Evolutionary conservation across 2,113 vertebrate species (phyloP).

Genomic region (Limanda limanda): DNA sequence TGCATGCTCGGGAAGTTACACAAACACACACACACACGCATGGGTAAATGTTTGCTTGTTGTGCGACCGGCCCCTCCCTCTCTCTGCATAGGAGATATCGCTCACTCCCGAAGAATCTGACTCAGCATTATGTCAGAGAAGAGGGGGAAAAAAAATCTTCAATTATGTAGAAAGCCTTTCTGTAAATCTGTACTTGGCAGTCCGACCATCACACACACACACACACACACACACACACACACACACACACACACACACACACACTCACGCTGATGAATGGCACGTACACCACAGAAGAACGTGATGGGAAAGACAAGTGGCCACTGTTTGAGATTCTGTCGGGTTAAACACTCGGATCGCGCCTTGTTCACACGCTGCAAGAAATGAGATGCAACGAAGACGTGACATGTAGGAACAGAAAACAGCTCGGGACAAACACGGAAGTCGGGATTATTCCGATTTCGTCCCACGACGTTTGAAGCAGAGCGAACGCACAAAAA

Average conservation of each 20-base stretch:
- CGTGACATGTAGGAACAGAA: background rate
- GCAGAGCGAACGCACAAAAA: no score
- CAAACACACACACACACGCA: background rate
- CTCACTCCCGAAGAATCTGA: constrained; percentile 69
- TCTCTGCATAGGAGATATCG: constrained; percentile 55
- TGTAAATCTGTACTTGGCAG: constrained; percentile 77
- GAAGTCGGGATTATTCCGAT: background rate
- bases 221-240: constrained; percentile 1
- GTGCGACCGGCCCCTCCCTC: constrained; percentile 4
- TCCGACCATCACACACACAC: no score
- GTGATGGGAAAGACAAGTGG: constrained; percentile 54
- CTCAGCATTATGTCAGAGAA: constrained; percentile 75
- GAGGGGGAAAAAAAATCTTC: constrained; percentile 63
- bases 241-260: constrained; percentile 29
- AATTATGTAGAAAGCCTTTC: constrained; percentile 84
- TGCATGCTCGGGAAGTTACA: background rate
- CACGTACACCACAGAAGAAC: constrained; percentile 21
- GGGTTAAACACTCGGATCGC: constrained; percentile 42
- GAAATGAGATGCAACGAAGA: background rate
- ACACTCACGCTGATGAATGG: constrained; percentile 28
- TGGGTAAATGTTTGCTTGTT: background rate
- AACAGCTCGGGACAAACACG: background rate
- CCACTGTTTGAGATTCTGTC: constrained; percentile 43
- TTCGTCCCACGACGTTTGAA: background rate
- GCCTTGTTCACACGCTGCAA: constrained; percentile 1